Evolutionary conservation across 2,888 invertebrate genomes (phyloP), one percentile per base, ranked within the genome.

Genomic region (Eucriotettix oculatus): DNA sequence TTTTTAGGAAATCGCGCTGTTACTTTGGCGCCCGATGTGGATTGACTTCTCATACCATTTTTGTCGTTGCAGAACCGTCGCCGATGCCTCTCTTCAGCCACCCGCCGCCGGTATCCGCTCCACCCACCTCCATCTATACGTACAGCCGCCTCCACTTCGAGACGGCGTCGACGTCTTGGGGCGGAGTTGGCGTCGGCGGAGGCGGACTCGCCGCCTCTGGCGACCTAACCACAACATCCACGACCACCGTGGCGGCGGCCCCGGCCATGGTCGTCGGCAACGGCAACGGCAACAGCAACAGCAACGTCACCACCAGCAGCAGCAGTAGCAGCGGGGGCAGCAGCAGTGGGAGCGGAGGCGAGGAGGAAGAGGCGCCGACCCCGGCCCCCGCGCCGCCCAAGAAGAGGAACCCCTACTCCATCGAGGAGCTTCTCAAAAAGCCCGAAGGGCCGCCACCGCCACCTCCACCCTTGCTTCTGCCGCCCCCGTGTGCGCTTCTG

Each of bases 331-430:
- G 48, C 48, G 48, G 14, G 14, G n/a, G 48, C 48, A 48, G 48
- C 48, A 48, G 48, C 48, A 48, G 48, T 9, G n/a, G 48, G 3
- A 48, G 48, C 48, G 48, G 48, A 5, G 48, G 48, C 48, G 48
- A 48, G n/a, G 48, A 48, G 48, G 48, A 48, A 48, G 48, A 48
- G 14, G 48, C 9, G 12, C 55, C 55, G 9, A 10, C 40, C 55
- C 12, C n/a, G 40, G 55, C 55, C 55, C 64, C 17, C 57, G 63
- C 42, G 58, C 64, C 12, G 63, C 61, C 54, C 48, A 63, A 78
- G 66, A 86, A 89, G 71, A 82, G 85, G 64, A 90, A 89, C 70
- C 90, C 90, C 0, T 92, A 91, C 69, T 90, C 90, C 1, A 92
- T 92, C 69, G 91, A 90, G 67, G 91, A 91, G 69, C 72, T 91